Conservation (phyloP, 2,888 invertebrate genomes). For the Linnaemya tessellans region DNA sequence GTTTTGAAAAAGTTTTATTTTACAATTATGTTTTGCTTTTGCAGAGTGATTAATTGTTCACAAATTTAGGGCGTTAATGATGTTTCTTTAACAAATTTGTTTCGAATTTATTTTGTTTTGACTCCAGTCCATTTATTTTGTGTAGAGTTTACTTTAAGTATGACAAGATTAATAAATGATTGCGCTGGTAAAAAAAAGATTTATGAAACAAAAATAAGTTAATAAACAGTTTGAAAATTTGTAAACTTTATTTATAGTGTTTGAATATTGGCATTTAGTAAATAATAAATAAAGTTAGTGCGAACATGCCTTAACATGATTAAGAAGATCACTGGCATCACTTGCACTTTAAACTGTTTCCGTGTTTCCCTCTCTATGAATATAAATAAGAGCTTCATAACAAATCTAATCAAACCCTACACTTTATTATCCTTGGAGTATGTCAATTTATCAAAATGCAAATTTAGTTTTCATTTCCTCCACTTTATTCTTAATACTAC, state of each 20-base stretch:
- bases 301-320: neutral
- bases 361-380: neutral
- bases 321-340: neutral
- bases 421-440: slow-evolving; percentile 61
- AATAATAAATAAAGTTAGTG: neutral
- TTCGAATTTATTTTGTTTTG: slow-evolving; percentile 12
- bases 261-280: neutral
- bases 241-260: neutral
- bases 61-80: slow-evolving; percentile 66
- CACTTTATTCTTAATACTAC: slow-evolving; percentile 4
- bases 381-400: neutral
- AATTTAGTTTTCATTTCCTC: slow-evolving; percentile 42
- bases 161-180: slow-evolving; percentile 27
- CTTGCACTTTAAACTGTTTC: neutral
- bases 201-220: slow-evolving; percentile 25
- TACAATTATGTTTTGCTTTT: slow-evolving; percentile 25
- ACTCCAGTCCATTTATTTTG: slow-evolving; percentile 31
- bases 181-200: slow-evolving; percentile 13
- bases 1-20: slow-evolving; percentile 16
- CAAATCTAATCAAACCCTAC: slow-evolving; percentile 28
- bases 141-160: slow-evolving; percentile 6
- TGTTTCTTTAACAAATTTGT: slow-evolving; percentile 44
- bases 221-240: neutral
- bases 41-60: slow-evolving; percentile 64
- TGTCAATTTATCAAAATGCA: slow-evolving; percentile 69